Percentiles rank a stretch among this genome's conserved stretches.
These are phyloP conservation scores for Hyla sarda DNA, from an alignment of 2,113 vertebrate genomes.

Conservation along the genomic window DNA sequence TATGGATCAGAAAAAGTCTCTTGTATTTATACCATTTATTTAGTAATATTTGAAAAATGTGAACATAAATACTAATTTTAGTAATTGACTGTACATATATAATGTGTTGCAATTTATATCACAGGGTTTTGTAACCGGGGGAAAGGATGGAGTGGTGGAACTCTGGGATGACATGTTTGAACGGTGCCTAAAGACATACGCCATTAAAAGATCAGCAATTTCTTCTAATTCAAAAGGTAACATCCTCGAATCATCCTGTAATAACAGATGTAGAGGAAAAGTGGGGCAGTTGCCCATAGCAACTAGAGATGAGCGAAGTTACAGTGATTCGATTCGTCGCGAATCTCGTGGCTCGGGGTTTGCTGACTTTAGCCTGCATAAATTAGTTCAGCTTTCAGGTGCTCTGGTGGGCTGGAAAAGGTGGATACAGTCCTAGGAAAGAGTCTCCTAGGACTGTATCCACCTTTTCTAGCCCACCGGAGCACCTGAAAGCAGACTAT, in stretches of 20 bases:
- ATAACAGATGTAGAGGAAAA: not conserved
- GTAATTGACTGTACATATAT: not conserved
- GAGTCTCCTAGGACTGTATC: too few species aligned
- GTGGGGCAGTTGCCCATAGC: too few species aligned
- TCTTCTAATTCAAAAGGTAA: conserved; percentile 95
- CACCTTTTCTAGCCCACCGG: too few species aligned
- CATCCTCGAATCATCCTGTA: not conserved
- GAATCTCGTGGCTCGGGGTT: too few species aligned
- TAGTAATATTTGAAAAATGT: not conserved
- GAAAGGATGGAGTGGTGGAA: conserved; percentile 95
- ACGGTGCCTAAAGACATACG: conserved; percentile 94
- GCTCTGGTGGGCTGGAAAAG: too few species aligned
- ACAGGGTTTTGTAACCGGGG: conserved; percentile 96
- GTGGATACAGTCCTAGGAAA: too few species aligned
- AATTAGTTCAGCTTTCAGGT: too few species aligned
- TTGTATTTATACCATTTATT: too few species aligned
- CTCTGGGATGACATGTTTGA: conserved; percentile 99
- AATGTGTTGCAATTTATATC: not conserved
- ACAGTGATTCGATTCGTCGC: too few species aligned
- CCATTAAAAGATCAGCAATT: conserved; percentile 91
- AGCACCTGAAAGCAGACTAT: too few species aligned
- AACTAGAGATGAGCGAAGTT: too few species aligned
- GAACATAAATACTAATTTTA: not conserved
- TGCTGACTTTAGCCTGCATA: too few species aligned
- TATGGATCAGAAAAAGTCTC: not conserved